Evolutionary conservation across 2,888 invertebrate genomes (phyloP).

Genomic region (Nebria brevicollis): DNA sequence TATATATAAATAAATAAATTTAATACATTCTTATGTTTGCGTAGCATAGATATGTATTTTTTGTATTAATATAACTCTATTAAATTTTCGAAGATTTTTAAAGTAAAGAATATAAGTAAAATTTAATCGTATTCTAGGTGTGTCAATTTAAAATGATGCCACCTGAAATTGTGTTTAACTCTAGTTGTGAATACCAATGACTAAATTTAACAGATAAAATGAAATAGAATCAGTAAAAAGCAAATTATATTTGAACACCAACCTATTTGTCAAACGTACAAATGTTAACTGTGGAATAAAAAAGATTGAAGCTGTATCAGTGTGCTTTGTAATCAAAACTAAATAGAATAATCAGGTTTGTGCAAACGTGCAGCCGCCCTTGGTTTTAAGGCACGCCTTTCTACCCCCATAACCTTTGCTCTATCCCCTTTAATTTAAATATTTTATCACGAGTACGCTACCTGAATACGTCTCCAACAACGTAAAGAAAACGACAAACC

Average conservation of each 20-base stretch:
- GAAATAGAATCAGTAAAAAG: not conserved
- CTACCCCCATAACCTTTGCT: slow-evolving; percentile 25
- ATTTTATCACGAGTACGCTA: slow-evolving; percentile 41
- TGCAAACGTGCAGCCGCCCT: not conserved
- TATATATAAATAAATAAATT: too few relatives aligned
- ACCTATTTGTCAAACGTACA: not conserved
- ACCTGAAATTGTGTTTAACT: not conserved
- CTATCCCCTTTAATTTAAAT: slow-evolving; percentile 45
- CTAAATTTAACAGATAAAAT: not conserved
- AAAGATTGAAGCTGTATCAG: not conserved
- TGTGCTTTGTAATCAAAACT: slow-evolving; percentile 1
- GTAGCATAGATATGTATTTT: too few relatives aligned
- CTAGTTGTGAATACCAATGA: not conserved
- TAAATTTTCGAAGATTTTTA: too few relatives aligned
- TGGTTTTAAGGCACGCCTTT: not conserved
- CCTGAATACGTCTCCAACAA: slow-evolving; percentile 39
- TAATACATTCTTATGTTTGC: too few relatives aligned
- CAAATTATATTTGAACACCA: not conserved
- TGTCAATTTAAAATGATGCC: not conserved
- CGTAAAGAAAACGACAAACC: slow-evolving; percentile 41
- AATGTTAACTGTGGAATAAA: not conserved
- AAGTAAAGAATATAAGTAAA: too few relatives aligned
- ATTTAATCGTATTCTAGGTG: too few relatives aligned
- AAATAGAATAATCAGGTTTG: slow-evolving; percentile 1
- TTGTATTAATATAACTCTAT: too few relatives aligned